Conservation (phyloP, 2,888 invertebrate species). For the Epistrophe eligans region DNA sequence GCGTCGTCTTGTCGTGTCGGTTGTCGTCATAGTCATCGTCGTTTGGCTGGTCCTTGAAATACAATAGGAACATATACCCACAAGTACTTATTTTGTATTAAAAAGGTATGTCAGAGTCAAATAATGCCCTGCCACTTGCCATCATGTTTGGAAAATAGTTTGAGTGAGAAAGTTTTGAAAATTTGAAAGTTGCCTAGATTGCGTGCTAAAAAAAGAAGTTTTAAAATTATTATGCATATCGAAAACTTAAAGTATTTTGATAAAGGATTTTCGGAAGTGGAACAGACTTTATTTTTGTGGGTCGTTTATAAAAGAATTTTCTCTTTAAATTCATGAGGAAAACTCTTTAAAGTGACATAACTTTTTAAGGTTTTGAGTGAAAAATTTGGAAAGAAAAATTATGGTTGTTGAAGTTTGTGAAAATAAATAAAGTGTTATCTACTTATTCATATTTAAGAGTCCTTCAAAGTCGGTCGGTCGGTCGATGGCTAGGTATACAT, state of each 20-base stretch:
- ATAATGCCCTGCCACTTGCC: slow-evolving; percentile 17
- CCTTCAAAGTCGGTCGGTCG: background rate
- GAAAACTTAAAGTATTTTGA: slow-evolving; percentile 15
- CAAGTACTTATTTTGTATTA: slow-evolving; percentile 29
- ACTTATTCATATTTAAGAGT: background rate
- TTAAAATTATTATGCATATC: slow-evolving; percentile 21
- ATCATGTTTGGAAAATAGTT: slow-evolving; percentile 44
- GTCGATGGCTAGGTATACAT: background rate
- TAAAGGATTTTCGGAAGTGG: slow-evolving; percentile 22
- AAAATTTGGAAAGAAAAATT: background rate
- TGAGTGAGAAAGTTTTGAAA: slow-evolving; percentile 45
- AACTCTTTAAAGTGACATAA: background rate
- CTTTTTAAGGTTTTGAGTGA: background rate
- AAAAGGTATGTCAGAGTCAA: slow-evolving; percentile 31
- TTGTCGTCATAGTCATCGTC: background rate
- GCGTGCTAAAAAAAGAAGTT: slow-evolving; percentile 21
- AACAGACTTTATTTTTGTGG: slow-evolving; percentile 13
- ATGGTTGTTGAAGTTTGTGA: background rate
- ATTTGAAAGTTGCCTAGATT: slow-evolving; percentile 29
- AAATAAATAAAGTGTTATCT: background rate
- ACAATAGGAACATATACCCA: too few species aligned
- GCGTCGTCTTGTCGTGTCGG: slow-evolving; percentile 1
- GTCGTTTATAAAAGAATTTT: slow-evolving; percentile 12
- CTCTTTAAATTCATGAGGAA: background rate
- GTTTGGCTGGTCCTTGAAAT: slow-evolving; percentile 54